Conservation (phyloP, 2,888 invertebrate genomes). For the Aphrophora alni region DNA sequence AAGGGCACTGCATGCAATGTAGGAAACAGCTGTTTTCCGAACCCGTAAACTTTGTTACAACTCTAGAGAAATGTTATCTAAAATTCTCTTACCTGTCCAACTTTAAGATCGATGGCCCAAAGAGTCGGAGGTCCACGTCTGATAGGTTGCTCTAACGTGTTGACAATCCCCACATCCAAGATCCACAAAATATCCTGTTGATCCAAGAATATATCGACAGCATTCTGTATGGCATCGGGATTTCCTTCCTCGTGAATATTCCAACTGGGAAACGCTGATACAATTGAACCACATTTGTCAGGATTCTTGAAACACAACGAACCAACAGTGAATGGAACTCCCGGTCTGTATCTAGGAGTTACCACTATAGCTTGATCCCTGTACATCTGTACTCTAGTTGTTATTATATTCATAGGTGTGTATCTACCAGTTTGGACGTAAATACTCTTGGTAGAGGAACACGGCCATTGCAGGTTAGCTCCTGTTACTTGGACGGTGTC, state of each 20-base stretch:
- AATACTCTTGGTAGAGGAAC: conserved; percentile 64
- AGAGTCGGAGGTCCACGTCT: conserved; percentile 67
- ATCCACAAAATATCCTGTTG: conserved; percentile 66
- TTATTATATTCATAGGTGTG: conserved; percentile 66
- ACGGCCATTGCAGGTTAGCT: conserved; percentile 63
- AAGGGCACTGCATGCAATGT: neutral
- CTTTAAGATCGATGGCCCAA: conserved; percentile 64
- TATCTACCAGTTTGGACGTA: conserved; percentile 65
- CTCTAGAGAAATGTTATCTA: too few species aligned
- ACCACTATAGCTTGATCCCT: conserved; percentile 65
- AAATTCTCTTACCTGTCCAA: conserved; percentile 60
- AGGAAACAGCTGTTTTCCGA: too few species aligned
- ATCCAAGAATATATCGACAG: conserved; percentile 70
- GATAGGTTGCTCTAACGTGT: conserved; percentile 65
- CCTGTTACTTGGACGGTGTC: conserved; percentile 49
- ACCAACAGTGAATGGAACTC: conserved; percentile 72
- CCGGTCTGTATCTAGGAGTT: conserved; percentile 65
- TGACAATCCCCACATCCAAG: conserved; percentile 66
- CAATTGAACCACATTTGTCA: conserved; percentile 59
- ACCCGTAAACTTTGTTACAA: too few species aligned
- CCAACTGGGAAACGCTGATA: conserved; percentile 70
- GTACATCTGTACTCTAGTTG: conserved; percentile 66
- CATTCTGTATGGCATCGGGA: conserved; percentile 71
- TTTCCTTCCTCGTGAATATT: conserved; percentile 69
- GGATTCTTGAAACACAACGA: conserved; percentile 63